Conservation (phyloP, 2,797 vertebrate species). For the Phalanger gymnotis region DNA sequence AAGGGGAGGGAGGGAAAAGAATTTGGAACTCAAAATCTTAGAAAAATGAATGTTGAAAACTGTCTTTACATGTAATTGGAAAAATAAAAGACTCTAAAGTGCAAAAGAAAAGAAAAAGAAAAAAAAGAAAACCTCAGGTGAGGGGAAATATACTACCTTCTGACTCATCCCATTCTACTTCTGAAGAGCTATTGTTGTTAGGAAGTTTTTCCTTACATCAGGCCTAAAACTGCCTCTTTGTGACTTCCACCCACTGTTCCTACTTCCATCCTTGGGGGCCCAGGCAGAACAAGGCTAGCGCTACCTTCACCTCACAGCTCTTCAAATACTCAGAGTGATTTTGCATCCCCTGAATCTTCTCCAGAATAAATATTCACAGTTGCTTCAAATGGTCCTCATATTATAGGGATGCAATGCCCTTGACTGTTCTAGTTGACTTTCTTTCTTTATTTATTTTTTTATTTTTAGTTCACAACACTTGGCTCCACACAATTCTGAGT, state of each 20-base stretch:
- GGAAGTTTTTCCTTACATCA: no score
- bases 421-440: background rate
- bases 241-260: background rate
- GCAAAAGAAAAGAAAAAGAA: no score
- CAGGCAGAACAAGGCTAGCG: background rate
- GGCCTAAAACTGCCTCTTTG: background rate
- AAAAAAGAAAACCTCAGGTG: background rate
- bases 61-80: no score
- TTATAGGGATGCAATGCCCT: background rate
- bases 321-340: background rate
- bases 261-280: background rate
- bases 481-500: no score
- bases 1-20: no score
- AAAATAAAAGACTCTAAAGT: no score
- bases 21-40: no score
- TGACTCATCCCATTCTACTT: background rate
- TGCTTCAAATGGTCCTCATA: background rate
- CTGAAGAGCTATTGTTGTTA: background rate
- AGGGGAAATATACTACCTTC: background rate
- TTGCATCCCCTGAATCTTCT: background rate
- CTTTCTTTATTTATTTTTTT: no score
- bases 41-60: no score
- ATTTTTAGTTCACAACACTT: no score
- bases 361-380: background rate
- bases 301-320: background rate